Evolutionary conservation across 2,888 invertebrate genomes (phyloP).

Genomic region (Drosophila colorata): DNA sequence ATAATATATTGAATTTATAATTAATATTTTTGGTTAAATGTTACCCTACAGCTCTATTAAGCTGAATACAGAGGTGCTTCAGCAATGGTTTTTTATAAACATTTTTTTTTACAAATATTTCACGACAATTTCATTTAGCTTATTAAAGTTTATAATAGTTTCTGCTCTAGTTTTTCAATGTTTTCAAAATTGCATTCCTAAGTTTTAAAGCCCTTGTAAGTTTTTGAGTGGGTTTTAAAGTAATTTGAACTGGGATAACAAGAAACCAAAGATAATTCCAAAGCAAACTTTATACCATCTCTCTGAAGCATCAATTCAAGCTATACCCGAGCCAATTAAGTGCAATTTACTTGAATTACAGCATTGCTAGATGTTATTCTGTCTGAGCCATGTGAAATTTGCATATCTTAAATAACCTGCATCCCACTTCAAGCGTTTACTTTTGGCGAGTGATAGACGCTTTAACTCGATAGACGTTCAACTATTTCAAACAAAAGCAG

Average conservation of each 20-base stretch:
- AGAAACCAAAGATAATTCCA: not conserved
- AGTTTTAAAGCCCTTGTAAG: not conserved
- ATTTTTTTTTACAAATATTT: no score
- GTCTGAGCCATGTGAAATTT: slow-evolving; percentile 33
- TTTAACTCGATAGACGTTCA: slow-evolving; percentile 44
- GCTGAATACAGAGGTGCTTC: no score
- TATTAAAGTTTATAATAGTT: not conserved
- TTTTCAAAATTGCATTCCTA: no score
- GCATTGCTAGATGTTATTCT: slow-evolving; percentile 26
- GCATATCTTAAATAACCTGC: slow-evolving; percentile 52
- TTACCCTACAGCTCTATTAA: no score
- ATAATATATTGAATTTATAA: no score
- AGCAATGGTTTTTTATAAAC: no score
- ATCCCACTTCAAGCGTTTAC: slow-evolving; percentile 27
- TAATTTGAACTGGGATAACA: not conserved
- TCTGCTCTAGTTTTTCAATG: not conserved
- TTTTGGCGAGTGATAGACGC: slow-evolving; percentile 20
- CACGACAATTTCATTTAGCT: no score
- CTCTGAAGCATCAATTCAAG: slow-evolving; percentile 1
- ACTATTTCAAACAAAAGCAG: slow-evolving; percentile 57
- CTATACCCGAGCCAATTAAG: slow-evolving; percentile 10
- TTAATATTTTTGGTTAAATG: no score
- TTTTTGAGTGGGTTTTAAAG: not conserved
- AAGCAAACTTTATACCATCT: not conserved
- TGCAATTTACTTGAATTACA: slow-evolving; percentile 28